Base-by-base conservation (phyloP, 2,113 vertebrate species). In the Ammospiza caudacuta region DNA sequence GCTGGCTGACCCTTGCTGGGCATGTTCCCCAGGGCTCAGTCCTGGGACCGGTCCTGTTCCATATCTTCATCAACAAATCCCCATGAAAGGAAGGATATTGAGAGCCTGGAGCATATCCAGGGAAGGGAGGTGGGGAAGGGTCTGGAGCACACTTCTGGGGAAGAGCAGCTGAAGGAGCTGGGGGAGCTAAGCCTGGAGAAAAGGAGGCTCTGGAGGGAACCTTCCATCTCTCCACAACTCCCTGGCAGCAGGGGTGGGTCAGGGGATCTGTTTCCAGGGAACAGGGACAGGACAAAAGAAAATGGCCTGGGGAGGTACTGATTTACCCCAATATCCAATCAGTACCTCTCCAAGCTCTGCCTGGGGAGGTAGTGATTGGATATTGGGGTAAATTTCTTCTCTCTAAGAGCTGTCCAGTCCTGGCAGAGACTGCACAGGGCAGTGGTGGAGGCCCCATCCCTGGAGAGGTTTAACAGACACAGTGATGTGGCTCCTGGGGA, bases 171-270 rank as follows among this genome's bases (percentile, higher is more conserved):
- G 80, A 47, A 27, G 35, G 43, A 69, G 22, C 33, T 29, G 24
- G 9, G 22, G 25, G 15, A 35, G 9, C 19, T 57, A 25, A 31
- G 51, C 8, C 8, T 59, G 28, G 77, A 61, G 61, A 59, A n/a
- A 59, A 33, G 61, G 37, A 74, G 37, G 52, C 11, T 67, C 23
- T 1, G 3, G 52, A 67, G 77, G 61, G 61, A 4, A 8, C 23
- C 37, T 67, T 46, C 61, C 67, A 5, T 18, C 11, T 75, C 84
- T 62, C 37, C 46, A 44, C 28, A n/a, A 9, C 33, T 67, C 44
- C 37, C 27, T 33, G 37, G 27, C 27, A 47, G 62, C 33, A 0
- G 0, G 22, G 5, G 5, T 15, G 4, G 6, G 4, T 44, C 0
- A 0, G 19, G 9, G 69, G 13, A 37, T 35, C 41, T 68, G 24